A percentile compares a stretch with the other conserved stretches of the same genome.
These are phyloP conservation scores for Drosophila bocqueti DNA, from an alignment of 1,140 invertebrate genomes.

Conservation along the genomic window DNA sequence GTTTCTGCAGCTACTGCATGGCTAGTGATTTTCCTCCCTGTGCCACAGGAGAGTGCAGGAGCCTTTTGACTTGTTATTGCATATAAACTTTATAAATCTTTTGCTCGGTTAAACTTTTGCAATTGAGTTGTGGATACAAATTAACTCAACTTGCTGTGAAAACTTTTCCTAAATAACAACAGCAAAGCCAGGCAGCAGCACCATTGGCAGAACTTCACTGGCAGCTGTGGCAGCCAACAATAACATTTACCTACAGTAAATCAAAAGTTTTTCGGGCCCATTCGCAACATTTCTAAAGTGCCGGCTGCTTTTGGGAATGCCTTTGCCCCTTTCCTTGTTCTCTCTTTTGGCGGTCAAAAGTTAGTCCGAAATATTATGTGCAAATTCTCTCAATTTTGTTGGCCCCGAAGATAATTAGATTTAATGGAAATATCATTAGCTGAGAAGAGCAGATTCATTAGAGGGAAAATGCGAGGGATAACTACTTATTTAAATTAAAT, in stretches of 20 bases:
- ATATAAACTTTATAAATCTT: conserved; percentile 83
- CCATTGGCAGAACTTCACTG: conserved; percentile 42
- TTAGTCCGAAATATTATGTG: conserved; percentile 32
- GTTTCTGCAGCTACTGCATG: conserved; percentile 31
- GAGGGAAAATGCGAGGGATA: neutral
- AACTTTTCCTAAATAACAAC: conserved; percentile 70
- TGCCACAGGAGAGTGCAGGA: conserved; percentile 14
- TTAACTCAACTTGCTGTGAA: conserved; percentile 77
- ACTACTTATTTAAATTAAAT: neutral
- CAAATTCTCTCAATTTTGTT: conserved; percentile 20
- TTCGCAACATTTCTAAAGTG: conserved; percentile 43
- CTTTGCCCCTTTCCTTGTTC: conserved; percentile 5
- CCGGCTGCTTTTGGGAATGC: conserved; percentile 33
- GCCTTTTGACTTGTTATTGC: conserved; percentile 72
- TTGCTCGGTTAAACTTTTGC: conserved; percentile 81
- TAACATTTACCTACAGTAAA: conserved; percentile 71
- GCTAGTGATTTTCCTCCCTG: conserved; percentile 11
- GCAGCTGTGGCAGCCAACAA: conserved; percentile 65
- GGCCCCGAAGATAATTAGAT: conserved; percentile 23
- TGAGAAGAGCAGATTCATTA: neutral
- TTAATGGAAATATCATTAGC: conserved; percentile 31
- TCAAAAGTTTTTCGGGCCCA: conserved; percentile 60
- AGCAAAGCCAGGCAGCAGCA: conserved; percentile 35
- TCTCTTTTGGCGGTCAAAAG: conserved; percentile 35
- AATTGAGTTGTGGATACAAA: conserved; percentile 83